Evolutionary conservation across 1,140 invertebrate species (phyloP).

Genomic region (Drosophila obscura): DNA sequence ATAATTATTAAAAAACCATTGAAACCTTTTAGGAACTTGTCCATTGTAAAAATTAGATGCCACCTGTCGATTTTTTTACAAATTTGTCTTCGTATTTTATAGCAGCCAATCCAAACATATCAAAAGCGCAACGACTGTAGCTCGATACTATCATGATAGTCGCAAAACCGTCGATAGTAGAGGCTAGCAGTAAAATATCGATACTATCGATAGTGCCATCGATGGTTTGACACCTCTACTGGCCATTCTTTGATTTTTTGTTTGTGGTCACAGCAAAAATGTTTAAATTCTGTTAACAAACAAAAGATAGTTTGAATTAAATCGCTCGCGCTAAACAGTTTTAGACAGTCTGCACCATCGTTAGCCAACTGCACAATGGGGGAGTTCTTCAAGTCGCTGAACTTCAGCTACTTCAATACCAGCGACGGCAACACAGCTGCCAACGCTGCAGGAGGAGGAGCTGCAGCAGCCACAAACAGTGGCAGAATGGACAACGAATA

Average conservation of each 20-base stretch:
- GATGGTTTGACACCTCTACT: too few relatives aligned
- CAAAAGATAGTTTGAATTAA: constrained; percentile 23
- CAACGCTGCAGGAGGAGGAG: constrained; percentile 34
- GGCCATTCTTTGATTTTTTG: constrained; percentile 32
- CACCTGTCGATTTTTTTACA: too few relatives aligned
- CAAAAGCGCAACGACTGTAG: too few relatives aligned
- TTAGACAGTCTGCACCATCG: not conserved
- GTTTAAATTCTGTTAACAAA: constrained; percentile 56
- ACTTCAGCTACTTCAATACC: constrained; percentile 92
- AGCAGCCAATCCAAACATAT: too few relatives aligned
- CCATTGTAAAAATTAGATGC: too few relatives aligned
- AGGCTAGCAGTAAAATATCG: too few relatives aligned
- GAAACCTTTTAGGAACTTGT: too few relatives aligned
- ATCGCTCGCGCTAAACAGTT: constrained; percentile 21
- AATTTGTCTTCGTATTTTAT: too few relatives aligned
- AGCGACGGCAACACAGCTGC: constrained; percentile 58
- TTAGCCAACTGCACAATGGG: constrained; percentile 87
- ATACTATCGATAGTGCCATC: too few relatives aligned
- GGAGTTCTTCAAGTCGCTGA: constrained; percentile 92
- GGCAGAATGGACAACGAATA: constrained; percentile 91
- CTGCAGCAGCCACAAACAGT: constrained; percentile 32
- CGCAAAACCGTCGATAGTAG: too few relatives aligned
- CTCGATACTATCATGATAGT: too few relatives aligned
- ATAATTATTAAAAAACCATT: too few relatives aligned
- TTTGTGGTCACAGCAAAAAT: constrained; percentile 44